Percentiles rank a stretch among this genome's conserved stretches.
Evolutionary conservation across 2,113 vertebrate species (phyloP).

Genomic region (Paraplagusia blochii): DNA sequence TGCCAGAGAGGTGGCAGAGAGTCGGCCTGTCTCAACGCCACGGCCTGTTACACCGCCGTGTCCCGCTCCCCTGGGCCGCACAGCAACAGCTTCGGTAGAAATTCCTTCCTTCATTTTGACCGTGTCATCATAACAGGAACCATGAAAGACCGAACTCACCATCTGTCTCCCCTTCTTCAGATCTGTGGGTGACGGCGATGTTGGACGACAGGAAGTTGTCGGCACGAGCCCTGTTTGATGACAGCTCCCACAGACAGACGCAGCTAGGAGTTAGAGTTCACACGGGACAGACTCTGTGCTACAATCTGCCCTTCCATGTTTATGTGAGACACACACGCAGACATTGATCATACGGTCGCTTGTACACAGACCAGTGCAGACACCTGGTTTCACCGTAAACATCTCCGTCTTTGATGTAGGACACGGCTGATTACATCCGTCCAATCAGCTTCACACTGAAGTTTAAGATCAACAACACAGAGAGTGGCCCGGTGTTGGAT

Average conservation of each 20-base stretch:
- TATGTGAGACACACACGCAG: constrained; percentile 75
- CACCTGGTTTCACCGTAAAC: not conserved
- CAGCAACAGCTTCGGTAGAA: constrained; percentile 74
- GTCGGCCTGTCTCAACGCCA: constrained; percentile 82
- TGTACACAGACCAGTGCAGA: not conserved
- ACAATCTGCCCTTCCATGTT: constrained; percentile 84
- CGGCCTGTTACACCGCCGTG: constrained; percentile 78
- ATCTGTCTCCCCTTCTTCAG: constrained; percentile 60
- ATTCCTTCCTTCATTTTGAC: not conserved
- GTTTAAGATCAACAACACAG: constrained; percentile 81
- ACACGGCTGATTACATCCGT: constrained; percentile 89
- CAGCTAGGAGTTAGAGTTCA: constrained; percentile 63
- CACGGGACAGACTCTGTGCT: constrained; percentile 76
- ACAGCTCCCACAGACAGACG: constrained; percentile 79
- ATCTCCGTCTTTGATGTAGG: constrained; percentile 68
- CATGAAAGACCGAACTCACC: not conserved
- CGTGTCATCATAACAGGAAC: not conserved
- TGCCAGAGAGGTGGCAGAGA: constrained; percentile 78
- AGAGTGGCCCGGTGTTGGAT: constrained; percentile 82
- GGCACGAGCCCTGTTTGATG: constrained; percentile 83
- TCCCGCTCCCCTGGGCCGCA: constrained; percentile 70
- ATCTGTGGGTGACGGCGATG: constrained; percentile 75
- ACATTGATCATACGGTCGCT: not conserved
- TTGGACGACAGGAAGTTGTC: constrained; percentile 84
- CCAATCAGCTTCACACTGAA: constrained; percentile 84